Percentiles rank a stretch among this genome's conserved stretches.
phyloP scores from a whole-genome alignment of 2,797 vertebrate species.

The Harpagifer antarcticus region DNA sequence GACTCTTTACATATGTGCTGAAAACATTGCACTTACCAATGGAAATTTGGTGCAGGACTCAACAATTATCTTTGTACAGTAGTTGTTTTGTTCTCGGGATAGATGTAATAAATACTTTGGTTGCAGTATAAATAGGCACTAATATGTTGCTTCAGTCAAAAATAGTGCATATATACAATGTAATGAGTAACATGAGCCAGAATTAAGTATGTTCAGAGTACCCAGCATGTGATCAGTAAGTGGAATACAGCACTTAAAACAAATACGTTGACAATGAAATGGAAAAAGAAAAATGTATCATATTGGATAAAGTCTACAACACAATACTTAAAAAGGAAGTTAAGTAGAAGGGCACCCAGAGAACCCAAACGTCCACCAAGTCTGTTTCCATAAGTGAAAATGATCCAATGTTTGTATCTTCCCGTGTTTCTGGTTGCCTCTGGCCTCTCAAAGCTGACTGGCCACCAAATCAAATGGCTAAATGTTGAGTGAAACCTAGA shows the following conservation, averaged over 20 bases:
- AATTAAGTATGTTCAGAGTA: not conserved
- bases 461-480: slow-evolving; percentile 26
- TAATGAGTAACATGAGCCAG: not conserved
- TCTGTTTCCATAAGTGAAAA: too few species aligned
- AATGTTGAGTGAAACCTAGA: slow-evolving; percentile 2
- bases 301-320: too few species aligned
- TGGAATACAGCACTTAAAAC: not conserved
- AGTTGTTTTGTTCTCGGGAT: too few species aligned
- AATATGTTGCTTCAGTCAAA: too few species aligned
- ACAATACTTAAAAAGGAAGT: too few species aligned
- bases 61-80: not conserved
- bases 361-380: too few species aligned
- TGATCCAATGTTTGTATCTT: too few species aligned
- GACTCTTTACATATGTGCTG: not conserved
- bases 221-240: not conserved
- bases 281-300: not conserved
- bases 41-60: not conserved
- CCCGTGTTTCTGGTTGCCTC: not conserved
- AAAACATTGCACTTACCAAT: not conserved
- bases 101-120: too few species aligned
- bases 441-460: slow-evolving; percentile 4
- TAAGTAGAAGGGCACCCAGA: too few species aligned
- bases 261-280: not conserved
- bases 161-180: not conserved
- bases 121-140: too few species aligned